These are phyloP conservation scores for Aradophagus sp. DNA, from an alignment of 1,140 invertebrate species.

Conservation along the genomic window DNA sequence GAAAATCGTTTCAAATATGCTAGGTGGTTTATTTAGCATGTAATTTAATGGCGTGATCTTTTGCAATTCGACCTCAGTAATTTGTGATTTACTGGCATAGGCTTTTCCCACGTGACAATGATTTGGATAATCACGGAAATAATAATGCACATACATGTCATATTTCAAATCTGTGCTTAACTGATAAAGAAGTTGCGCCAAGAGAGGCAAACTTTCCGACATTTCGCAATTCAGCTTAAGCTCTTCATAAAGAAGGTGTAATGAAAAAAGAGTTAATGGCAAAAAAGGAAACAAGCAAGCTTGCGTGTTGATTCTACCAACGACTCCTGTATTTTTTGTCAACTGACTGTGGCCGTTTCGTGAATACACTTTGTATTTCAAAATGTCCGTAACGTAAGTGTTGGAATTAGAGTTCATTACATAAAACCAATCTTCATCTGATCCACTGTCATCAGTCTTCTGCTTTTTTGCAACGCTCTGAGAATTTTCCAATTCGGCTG, in stretches of 20 bases:
- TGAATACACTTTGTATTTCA: slow-evolving; percentile 10
- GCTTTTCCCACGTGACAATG: slow-evolving; percentile 72
- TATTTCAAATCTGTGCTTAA: slow-evolving; percentile 86
- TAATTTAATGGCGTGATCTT: slow-evolving; percentile 79
- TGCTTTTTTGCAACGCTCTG: slow-evolving; percentile 73
- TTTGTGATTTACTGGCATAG: slow-evolving; percentile 60
- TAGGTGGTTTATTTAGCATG: slow-evolving; percentile 79
- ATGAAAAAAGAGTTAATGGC: slow-evolving; percentile 83
- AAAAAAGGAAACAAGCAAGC: slow-evolving; percentile 84
- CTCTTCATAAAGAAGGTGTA: slow-evolving; percentile 95
- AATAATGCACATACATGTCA: slow-evolving; percentile 84
- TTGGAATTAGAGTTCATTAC: slow-evolving; percentile 75
- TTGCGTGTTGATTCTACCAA: slow-evolving; percentile 77
- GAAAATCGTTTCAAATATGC: slow-evolving; percentile 82
- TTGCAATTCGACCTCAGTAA: slow-evolving; percentile 76
- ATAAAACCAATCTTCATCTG: slow-evolving; percentile 86
- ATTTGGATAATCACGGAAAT: slow-evolving; percentile 89
- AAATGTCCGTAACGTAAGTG: slow-evolving; percentile 55
- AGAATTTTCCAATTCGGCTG: slow-evolving; percentile 61
- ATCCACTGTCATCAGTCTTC: slow-evolving; percentile 76
- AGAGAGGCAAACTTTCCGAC: slow-evolving; percentile 79
- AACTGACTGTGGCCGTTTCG: too few relatives aligned
- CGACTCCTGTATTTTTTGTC: neutral
- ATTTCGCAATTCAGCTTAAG: slow-evolving; percentile 87
- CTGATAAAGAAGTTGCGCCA: slow-evolving; percentile 86